Base-by-base conservation (phyloP, 2,888 invertebrate genomes). In the Ormyrus rosae region DNA sequence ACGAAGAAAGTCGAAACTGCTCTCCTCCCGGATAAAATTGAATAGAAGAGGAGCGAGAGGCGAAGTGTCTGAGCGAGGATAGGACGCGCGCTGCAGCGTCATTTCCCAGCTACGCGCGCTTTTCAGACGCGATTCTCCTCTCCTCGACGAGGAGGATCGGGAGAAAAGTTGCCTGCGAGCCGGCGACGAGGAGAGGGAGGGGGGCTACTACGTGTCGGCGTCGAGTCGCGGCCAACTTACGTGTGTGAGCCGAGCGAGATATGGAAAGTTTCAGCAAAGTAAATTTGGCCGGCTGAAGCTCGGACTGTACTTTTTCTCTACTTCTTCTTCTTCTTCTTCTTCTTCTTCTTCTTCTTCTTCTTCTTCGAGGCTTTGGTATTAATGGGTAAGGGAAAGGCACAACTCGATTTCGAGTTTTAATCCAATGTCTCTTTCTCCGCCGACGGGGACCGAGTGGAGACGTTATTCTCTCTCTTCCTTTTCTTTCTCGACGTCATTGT, bases 341-440 rank as follows among this genome's bases (percentile, higher is more conserved):
- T 2, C 34, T 34, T 34, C 34, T 34, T 34, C 34, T 34, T 34
- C 34, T 34, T 34, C 34, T 34, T 34, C 34, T 34, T 34, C 34
- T 34, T 34, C 34, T 34, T 34, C 34, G 34, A 34, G 34, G 34
- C 34, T 34, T 34, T 34, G 34, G 34, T 34, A 34, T 34, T 34
- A 34, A 34, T 34, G 19, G 50, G 48, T 11, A 48, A 64, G 51
- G 19, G 51, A 67, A 7, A 67, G 51, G 10, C 8, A 51, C 45
- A 69, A 69, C 69, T 69, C 69, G 69, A 69, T 13, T 13, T 69
- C 69, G 69, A 69, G 69, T 69, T 69, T 13, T 50, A 64, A 53
- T 74, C 46, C 61, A 55, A 50, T 68, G 13, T 48, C 72, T 67
- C 61, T 69, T 65, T 72, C 70, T 82, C 68, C 73, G 34, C 34